Conservation (phyloP, 2,797 vertebrate species). For the Arctocebus calabarensis region DNA sequence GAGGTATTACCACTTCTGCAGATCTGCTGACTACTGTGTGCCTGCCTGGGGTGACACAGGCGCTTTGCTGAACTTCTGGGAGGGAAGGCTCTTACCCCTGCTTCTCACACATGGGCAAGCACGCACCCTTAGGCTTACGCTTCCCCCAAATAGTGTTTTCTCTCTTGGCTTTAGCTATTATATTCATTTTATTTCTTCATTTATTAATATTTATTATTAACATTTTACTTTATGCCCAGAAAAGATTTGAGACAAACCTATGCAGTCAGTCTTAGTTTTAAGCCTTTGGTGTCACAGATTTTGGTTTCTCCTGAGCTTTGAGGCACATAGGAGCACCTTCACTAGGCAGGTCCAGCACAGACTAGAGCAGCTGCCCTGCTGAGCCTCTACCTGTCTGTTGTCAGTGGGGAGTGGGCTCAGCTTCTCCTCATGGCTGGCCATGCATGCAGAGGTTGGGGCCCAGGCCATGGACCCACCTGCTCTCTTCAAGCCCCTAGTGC, state of each 20-base stretch:
- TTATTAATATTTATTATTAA: neutral
- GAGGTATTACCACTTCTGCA: neutral
- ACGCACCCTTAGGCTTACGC: accelerated
- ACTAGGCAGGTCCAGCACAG: neutral
- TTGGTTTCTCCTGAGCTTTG: neutral
- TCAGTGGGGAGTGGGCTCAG: neutral
- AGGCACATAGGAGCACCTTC: accelerated
- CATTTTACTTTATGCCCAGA: neutral
- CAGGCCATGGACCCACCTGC: neutral
- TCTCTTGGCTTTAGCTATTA: neutral
- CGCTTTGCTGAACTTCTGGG: neutral
- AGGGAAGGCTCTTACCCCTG: neutral
- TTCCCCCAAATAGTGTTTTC: neutral
- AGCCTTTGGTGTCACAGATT: neutral
- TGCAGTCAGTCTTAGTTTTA: neutral
- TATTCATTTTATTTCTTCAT: neutral
- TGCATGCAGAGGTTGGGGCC: neutral
- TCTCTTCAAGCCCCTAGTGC: neutral
- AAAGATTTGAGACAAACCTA: neutral
- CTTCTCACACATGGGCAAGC: neutral
- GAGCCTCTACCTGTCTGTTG: neutral
- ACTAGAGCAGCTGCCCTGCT: neutral
- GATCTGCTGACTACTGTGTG: too few relatives aligned
- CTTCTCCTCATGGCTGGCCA: neutral
- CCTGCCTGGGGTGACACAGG: too few relatives aligned